A percentile compares a stretch with the other conserved stretches of the same genome.
Conservation (phyloP, 1,140 invertebrate genomes). For the Trissolcus basalis region DNA sequence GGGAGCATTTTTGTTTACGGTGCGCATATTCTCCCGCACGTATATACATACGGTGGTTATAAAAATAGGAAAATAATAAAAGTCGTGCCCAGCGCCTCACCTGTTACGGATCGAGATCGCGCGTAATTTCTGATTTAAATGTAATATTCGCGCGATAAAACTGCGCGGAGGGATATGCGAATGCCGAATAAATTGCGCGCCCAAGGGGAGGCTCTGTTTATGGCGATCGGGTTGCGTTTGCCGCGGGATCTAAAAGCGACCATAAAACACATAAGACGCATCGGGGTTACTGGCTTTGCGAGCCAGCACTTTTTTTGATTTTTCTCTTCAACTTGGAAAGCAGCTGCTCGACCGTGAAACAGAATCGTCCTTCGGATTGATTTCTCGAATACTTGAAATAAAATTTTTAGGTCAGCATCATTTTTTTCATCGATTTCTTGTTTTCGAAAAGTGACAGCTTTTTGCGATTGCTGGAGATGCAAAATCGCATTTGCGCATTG, state of each 20-base stretch:
- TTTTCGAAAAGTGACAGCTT: too few species aligned
- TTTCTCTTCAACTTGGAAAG: constrained; percentile 50
- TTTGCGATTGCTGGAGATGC: constrained; percentile 9
- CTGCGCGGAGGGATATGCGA: constrained; percentile 34
- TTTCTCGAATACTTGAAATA: too few species aligned
- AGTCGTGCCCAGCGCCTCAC: constrained; percentile 21
- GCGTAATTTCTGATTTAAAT: constrained; percentile 51
- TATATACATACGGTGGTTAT: background rate
- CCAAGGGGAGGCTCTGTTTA: constrained; percentile 42
- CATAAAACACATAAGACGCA: constrained; percentile 73
- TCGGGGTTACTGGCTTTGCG: constrained; percentile 72
- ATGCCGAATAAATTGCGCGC: constrained; percentile 44
- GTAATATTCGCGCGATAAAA: constrained; percentile 49
- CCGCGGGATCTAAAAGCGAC: constrained; percentile 62
- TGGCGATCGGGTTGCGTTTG: constrained; percentile 48
- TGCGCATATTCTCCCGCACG: background rate
- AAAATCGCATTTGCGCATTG: constrained; percentile 38
- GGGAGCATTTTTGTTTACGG: constrained; percentile 15
- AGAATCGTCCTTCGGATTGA: constrained; percentile 18
- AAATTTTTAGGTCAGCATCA: too few species aligned
- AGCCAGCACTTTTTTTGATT: constrained; percentile 64
- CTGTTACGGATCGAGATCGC: constrained; percentile 7
- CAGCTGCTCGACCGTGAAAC: constrained; percentile 28
- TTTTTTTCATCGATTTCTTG: too few species aligned
- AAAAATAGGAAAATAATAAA: constrained; percentile 37